Evolutionary conservation across 2,888 invertebrate species (phyloP), one percentile per base, ranked within the genome.

Genomic region (Acanthosepion pharaonis): DNA sequence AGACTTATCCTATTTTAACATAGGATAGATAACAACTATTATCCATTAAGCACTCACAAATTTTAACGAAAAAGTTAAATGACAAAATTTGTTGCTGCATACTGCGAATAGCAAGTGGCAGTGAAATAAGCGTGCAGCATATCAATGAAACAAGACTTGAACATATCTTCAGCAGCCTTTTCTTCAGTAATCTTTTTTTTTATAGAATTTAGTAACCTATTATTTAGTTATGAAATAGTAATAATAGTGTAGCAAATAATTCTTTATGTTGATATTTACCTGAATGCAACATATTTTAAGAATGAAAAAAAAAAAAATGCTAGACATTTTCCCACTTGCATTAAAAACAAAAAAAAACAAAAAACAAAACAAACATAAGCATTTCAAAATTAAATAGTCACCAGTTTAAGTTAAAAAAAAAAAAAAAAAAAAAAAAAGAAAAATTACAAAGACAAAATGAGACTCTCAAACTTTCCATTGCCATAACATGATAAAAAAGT

Each of bases 131-230:
- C n/a, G 28, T 78, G 78, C 78, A 78, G 28, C 78, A 78, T 78
- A 78, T 18, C 28, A n/a, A 78, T 11, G n/a, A 78, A 78, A 78
- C 28, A 78, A 78, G 78, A 78, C 78, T 78, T 78, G 78, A 78
- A n/a, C 78, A 78, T n/a, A 78, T 78, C n/a, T 78, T 78, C 78
- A 78, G 78, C n/a, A 78, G 78, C 78, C n/a, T 78, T 78, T 33
- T 78, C 15, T 78, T 23, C 59, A 59, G 59, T 59, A 59, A 42
- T 42, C 42, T 42, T 42, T 42, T 20, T 15, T 15, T n/a, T 78
- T 78, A 78, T n/a, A 78, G 78, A 78, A 78, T 33, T n/a, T 78
- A n/a, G 11, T n/a, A 78, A 78, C 78, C 78, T n/a, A 78, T 78
- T n/a, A 28, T 78, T 78, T 33, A 33, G n/a, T 78, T 78, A n/a